Conservation (phyloP, 2,113 vertebrate genomes). For the Edolisoma coerulescens region DNA sequence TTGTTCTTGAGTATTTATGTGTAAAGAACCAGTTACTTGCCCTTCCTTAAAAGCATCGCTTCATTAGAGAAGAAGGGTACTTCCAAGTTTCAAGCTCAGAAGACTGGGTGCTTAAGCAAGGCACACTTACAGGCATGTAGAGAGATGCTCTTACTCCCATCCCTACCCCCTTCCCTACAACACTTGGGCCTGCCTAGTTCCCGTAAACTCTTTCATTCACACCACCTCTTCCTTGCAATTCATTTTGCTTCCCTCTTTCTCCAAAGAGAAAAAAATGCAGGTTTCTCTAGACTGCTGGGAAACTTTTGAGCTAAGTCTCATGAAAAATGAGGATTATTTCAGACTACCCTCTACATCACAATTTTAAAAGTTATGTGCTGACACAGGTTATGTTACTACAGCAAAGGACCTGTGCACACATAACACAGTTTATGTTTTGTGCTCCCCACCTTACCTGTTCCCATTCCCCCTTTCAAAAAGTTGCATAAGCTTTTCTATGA, state of each 20-base stretch:
- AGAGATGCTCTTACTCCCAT: neutral
- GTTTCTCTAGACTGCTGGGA: neutral
- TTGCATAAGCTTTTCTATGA: neutral
- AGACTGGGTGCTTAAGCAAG: neutral
- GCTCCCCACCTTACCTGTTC: neutral
- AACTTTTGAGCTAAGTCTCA: neutral
- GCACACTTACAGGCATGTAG: neutral
- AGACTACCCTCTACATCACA: neutral
- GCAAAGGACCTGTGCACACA: neutral
- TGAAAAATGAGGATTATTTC: neutral
- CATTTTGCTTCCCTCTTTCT: neutral
- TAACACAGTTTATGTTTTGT: neutral
- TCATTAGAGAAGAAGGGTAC: neutral
- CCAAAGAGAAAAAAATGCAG: neutral
- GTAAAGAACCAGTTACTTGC: neutral
- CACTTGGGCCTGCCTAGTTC: neutral
- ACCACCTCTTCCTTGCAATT: neutral
- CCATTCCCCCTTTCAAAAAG: neutral
- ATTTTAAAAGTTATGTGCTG: neutral
- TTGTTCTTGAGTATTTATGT: neutral
- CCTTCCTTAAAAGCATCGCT: neutral
- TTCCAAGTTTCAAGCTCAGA: neutral
- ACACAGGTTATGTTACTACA: neutral
- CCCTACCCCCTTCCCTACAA: neutral
- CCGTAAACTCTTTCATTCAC: neutral